Evolutionary conservation across 1,140 invertebrate genomes (phyloP).

Genomic region (Brachionus manjavacas): DNA sequence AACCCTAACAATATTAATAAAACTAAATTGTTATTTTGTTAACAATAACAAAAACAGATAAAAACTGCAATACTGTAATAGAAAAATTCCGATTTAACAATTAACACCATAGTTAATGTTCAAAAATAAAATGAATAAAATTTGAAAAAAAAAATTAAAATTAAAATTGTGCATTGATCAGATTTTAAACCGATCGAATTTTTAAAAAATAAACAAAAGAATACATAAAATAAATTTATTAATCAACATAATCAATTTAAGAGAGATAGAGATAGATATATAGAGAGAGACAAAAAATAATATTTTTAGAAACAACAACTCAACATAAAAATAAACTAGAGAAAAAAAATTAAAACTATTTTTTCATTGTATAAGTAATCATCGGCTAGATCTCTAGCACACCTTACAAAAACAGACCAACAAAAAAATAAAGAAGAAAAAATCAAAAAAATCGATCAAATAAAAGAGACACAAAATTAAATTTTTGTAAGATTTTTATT

Average conservation of each 20-base stretch:
- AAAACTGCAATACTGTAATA: too few relatives aligned
- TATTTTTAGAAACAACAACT: neutral
- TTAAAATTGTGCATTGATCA: neutral
- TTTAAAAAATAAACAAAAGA: neutral
- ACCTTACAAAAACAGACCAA: neutral
- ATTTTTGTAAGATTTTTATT: constrained; percentile 3
- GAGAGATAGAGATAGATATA: neutral
- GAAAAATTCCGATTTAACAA: too few relatives aligned
- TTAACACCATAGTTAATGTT: too few relatives aligned
- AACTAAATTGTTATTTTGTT: too few relatives aligned
- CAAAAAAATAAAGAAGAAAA: too few relatives aligned
- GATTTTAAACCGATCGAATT: neutral
- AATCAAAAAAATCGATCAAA: neutral
- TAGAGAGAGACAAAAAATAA: neutral
- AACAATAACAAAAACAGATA: too few relatives aligned
- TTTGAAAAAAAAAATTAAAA: neutral
- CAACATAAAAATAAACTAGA: neutral
- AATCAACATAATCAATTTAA: neutral
- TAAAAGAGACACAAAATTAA: neutral
- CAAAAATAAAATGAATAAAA: neutral
- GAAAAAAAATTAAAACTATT: neutral
- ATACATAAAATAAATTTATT: neutral
- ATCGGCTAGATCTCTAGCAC: neutral
- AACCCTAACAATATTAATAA: too few relatives aligned
- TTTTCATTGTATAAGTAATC: neutral